Percentiles rank a stretch among this genome's conserved stretches.
These are phyloP conservation scores for Cirrhinus mrigala DNA, from an alignment of 2,797 vertebrate species.

Conservation along the genomic window DNA sequence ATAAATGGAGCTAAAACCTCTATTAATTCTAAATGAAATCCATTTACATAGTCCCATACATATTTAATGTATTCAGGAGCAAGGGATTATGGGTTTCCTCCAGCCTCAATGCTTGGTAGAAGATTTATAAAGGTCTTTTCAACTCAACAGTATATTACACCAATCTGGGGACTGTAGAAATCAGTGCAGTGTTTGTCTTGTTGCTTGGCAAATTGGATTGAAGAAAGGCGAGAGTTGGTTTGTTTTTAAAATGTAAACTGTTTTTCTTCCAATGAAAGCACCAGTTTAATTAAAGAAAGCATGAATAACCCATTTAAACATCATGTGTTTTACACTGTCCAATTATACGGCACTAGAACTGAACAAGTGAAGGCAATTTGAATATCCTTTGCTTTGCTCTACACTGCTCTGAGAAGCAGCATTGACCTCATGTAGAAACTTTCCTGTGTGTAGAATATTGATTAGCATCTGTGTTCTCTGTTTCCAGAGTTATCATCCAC, in stretches of 20 bases:
- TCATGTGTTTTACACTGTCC: neutral
- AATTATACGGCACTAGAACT: neutral
- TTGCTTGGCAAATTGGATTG: neutral
- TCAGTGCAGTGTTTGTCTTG: neutral
- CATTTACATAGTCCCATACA: neutral
- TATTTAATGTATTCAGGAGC: constrained; percentile 21
- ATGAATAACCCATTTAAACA: neutral
- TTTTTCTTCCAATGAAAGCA: neutral
- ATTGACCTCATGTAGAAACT: neutral
- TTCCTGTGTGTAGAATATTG: neutral
- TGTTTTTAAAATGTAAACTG: neutral
- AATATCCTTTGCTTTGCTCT: neutral
- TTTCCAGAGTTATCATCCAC: neutral
- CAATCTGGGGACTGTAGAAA: neutral
- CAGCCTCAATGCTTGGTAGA: neutral
- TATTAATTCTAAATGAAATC: neutral
- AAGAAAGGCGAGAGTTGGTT: neutral
- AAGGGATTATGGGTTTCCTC: neutral
- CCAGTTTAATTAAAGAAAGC: neutral
- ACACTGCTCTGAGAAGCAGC: neutral
- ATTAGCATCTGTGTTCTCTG: neutral
- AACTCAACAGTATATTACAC: neutral
- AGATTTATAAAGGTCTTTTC: neutral
- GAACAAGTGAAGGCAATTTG: neutral
- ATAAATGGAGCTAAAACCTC: neutral